Conservation (phyloP, 1,140 invertebrate genomes). For the Acromyrmex echinatior region DNA sequence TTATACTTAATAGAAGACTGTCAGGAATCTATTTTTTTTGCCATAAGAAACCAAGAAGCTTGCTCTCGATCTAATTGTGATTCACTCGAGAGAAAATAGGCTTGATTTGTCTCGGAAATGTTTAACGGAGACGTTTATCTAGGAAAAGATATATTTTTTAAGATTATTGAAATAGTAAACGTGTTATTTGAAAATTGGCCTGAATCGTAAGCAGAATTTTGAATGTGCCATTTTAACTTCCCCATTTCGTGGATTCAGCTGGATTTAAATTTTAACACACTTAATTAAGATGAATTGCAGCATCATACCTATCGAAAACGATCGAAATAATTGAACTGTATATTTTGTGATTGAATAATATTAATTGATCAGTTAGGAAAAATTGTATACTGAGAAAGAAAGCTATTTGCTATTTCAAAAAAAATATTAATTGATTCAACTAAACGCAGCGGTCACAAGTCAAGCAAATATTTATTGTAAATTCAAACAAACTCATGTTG, state of each 20-base stretch:
- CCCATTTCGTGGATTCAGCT: neutral
- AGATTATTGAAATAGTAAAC: neutral
- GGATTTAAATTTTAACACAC: neutral
- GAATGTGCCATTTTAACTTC: neutral
- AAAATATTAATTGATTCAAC: too few species aligned
- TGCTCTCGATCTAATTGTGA: conserved; percentile 36
- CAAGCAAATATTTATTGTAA: too few species aligned
- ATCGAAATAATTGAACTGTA: neutral
- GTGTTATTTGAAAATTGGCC: conserved; percentile 23
- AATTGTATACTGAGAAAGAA: neutral
- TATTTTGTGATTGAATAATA: conserved; percentile 15
- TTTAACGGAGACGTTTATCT: neutral
- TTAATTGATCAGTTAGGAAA: neutral
- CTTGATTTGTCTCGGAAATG: conserved; percentile 9
- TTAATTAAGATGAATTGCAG: neutral
- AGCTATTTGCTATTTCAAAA: too few species aligned
- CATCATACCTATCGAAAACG: neutral
- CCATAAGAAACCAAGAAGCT: neutral
- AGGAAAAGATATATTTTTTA: conserved; percentile 47
- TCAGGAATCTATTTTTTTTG: conserved; percentile 33
- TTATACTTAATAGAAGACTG: conserved; percentile 47
- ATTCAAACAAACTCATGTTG: too few species aligned
- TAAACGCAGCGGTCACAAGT: too few species aligned
- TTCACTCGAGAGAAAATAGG: conserved; percentile 18
- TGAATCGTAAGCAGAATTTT: neutral